Percentiles rank a stretch among this genome's conserved stretches.
These are phyloP conservation scores for Lethocerus indicus DNA, from an alignment of 1,140 invertebrate genomes.

Conservation along the genomic window DNA sequence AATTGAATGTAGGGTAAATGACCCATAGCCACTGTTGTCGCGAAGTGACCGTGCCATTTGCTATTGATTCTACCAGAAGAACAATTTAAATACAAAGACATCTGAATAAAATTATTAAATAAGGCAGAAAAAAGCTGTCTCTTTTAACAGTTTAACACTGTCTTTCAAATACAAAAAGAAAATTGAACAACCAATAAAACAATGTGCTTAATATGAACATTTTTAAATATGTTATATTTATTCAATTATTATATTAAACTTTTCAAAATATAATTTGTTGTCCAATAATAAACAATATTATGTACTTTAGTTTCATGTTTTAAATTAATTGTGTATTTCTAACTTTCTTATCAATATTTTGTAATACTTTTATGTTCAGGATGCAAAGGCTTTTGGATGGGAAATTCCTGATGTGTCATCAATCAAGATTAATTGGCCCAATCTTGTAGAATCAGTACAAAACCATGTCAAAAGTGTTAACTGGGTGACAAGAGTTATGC, in stretches of 20 bases:
- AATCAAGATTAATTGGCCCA: conserved; percentile 53
- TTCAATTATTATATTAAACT: neutral
- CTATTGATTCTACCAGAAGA: too few species aligned
- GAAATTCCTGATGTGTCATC: conserved; percentile 42
- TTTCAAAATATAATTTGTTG: neutral
- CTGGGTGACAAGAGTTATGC: conserved; percentile 75
- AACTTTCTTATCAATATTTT: neutral
- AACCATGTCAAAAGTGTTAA: conserved; percentile 82
- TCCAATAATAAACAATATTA: neutral
- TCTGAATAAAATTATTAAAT: too few species aligned
- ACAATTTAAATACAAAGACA: too few species aligned
- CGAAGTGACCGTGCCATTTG: too few species aligned
- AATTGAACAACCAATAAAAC: neutral
- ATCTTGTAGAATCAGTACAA: conserved; percentile 53
- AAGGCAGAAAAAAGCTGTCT: too few species aligned
- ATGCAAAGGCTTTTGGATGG: conserved; percentile 69
- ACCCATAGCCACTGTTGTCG: too few species aligned
- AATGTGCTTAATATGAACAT: neutral
- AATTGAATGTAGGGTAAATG: too few species aligned
- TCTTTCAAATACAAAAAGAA: too few species aligned
- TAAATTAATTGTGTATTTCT: neutral
- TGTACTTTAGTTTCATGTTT: neutral
- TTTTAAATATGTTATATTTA: neutral
- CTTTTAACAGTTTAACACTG: too few species aligned
- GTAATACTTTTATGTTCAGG: conserved; percentile 28